A percentile compares a stretch with the other conserved stretches of the same genome.
Evolutionary conservation across 1,140 invertebrate genomes (phyloP).

Genomic region (Rhyzopertha dominica): DNA sequence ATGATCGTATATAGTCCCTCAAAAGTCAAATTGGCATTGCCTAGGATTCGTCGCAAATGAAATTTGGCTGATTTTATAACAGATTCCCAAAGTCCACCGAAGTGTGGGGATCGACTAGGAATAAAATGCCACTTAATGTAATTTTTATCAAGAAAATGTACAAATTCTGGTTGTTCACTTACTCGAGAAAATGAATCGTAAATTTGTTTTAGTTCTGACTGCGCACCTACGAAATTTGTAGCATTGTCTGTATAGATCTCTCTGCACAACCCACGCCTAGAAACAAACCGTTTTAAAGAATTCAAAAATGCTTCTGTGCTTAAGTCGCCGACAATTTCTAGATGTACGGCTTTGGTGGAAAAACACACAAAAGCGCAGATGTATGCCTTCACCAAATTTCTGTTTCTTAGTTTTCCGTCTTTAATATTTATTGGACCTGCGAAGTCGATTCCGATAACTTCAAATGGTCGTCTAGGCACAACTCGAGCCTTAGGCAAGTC

Average conservation of each 20-base stretch:
- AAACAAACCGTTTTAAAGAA: conserved; percentile 29
- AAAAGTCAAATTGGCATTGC: conserved; percentile 18
- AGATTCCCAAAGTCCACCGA: conserved; percentile 26
- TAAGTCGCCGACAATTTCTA: conserved; percentile 31
- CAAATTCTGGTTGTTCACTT: too few species aligned
- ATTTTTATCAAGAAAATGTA: background rate
- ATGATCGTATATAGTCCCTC: conserved; percentile 29
- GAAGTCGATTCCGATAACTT: conserved; percentile 32
- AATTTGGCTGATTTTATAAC: conserved; percentile 22
- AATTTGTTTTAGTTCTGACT: conserved; percentile 7
- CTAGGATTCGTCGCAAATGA: conserved; percentile 35
- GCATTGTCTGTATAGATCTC: conserved; percentile 35
- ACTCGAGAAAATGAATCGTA: background rate
- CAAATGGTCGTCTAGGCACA: conserved; percentile 24
- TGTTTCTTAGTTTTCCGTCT: conserved; percentile 11
- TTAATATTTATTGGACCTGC: conserved; percentile 32
- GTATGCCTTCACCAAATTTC: conserved; percentile 26
- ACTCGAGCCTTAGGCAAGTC: conserved; percentile 21
- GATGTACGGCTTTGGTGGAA: conserved; percentile 26
- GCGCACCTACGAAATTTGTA: conserved; percentile 31
- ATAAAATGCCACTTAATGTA: conserved; percentile 35
- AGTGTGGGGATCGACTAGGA: conserved; percentile 22
- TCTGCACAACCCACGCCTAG: conserved; percentile 18
- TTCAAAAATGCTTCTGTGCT: conserved; percentile 27
- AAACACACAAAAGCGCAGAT: conserved; percentile 21